Evolutionary conservation across 2,113 vertebrate genomes (phyloP).

Genomic region (Rhabdomys dilectus): DNA sequence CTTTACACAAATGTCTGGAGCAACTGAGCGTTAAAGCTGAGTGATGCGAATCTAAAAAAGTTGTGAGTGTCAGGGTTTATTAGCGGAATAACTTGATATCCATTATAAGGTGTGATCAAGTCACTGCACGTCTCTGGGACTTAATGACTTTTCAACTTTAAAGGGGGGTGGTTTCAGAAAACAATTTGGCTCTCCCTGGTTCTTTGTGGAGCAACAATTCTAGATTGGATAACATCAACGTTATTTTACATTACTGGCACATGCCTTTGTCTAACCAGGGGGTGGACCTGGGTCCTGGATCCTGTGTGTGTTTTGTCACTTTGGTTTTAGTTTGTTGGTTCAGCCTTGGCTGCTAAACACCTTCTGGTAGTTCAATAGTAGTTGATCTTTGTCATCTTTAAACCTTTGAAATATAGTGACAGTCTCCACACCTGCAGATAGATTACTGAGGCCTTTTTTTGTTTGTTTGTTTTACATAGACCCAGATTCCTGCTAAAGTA

Average conservation of each 20-base stretch:
- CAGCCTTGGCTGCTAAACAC: not conserved
- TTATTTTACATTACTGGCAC: slow-evolving; percentile 13
- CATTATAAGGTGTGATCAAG: not conserved
- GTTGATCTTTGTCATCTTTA: slow-evolving; percentile 10
- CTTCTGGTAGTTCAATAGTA: not conserved
- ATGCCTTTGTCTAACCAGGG: not conserved
- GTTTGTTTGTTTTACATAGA: slow-evolving; percentile 5
- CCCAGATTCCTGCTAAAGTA: not conserved
- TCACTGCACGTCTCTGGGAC: not conserved
- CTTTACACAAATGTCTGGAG: not conserved
- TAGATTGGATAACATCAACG: not conserved
- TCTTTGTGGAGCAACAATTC: slow-evolving; percentile 35
- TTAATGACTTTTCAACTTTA: not conserved
- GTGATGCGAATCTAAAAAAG: not conserved
- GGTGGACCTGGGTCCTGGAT: not conserved
- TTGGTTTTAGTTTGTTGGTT: slow-evolving; percentile 19
- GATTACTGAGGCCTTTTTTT: not conserved
- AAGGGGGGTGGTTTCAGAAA: not conserved
- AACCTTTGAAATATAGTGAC: slow-evolving; percentile 49
- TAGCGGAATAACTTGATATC: slow-evolving; percentile 1
- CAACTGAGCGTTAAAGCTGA: slow-evolving; percentile 35
- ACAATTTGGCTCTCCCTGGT: not conserved
- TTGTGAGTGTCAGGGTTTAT: slow-evolving; percentile 45
- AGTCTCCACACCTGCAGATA: not conserved
- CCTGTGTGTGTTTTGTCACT: slow-evolving; percentile 17